phyloP scores from a whole-genome alignment of 2,113 vertebrate genomes.

The Phocoena sinus region DNA sequence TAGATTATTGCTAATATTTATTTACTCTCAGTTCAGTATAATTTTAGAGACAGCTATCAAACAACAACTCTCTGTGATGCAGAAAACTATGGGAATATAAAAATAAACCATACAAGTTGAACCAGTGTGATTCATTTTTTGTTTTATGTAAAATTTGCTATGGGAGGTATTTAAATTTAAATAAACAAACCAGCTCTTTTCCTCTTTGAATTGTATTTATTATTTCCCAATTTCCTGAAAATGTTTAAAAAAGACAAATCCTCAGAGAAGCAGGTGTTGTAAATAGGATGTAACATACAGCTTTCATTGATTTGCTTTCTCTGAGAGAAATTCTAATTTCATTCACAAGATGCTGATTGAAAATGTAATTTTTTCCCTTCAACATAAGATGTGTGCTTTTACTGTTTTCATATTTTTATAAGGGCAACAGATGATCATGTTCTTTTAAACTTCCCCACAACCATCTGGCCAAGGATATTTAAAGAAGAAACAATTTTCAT shows the following conservation, averaged over 20 bases:
- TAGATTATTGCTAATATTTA: neutral
- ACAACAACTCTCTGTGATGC: neutral
- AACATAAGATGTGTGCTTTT: neutral
- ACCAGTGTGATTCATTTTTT: neutral
- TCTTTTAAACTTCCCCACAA: slow-evolving; percentile 45
- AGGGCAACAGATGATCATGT: slow-evolving; percentile 40
- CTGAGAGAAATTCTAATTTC: slow-evolving; percentile 62
- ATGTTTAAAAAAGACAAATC: neutral
- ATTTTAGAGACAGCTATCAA: neutral
- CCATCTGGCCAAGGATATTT: slow-evolving; percentile 34
- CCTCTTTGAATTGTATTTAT: neutral
- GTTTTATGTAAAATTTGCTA: neutral
- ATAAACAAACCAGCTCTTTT: neutral
- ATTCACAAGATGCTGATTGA: slow-evolving; percentile 69
- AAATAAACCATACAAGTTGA: neutral
- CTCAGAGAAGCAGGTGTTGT: slow-evolving; percentile 28
- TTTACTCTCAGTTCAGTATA: neutral
- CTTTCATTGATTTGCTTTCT: slow-evolving; percentile 55
- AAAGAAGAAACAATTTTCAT: slow-evolving; percentile 67
- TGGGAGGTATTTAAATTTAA: neutral
- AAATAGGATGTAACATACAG: slow-evolving; percentile 20
- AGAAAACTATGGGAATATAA: neutral
- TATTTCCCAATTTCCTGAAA: neutral
- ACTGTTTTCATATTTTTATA: slow-evolving; percentile 49
- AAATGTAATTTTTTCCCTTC: slow-evolving; percentile 47